A percentile compares a stretch with the other conserved stretches of the same genome.
Conservation (phyloP, 1,140 invertebrate genomes). For the Nixonia krombeini region DNA sequence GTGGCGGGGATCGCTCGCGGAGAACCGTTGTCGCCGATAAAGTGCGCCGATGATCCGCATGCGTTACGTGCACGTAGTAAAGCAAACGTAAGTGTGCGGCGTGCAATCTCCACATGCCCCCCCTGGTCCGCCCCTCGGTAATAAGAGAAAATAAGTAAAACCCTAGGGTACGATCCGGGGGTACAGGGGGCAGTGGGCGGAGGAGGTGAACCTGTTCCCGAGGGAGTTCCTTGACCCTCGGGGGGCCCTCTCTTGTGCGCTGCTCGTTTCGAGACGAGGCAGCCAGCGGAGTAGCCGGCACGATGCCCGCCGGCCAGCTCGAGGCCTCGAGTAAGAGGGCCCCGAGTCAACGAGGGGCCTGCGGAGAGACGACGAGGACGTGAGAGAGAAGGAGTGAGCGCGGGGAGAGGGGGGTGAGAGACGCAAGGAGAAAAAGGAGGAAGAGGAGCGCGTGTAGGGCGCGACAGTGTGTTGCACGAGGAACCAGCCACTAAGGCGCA, state of each 20-base stretch:
- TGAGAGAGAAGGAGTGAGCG: conserved; percentile 8
- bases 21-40: conserved; percentile 2
- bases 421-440: conserved; percentile 19
- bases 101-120: conserved; percentile 53
- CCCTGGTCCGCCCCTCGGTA: conserved; percentile 55
- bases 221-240: conserved; percentile 72
- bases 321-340: conserved; percentile 39
- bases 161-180: conserved; percentile 60
- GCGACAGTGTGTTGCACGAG: conserved; percentile 10
- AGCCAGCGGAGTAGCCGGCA: conserved; percentile 61
- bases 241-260: conserved; percentile 47
- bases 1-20: no score
- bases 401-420: conserved; percentile 30
- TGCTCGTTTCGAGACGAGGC: conserved; percentile 50
- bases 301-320: conserved; percentile 61
- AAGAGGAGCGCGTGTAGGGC: conserved; percentile 2
- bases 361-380: conserved; percentile 29
- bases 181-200: conserved; percentile 59
- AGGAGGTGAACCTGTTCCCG: conserved; percentile 71
- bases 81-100: conserved; percentile 21
- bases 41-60: conserved; percentile 15
- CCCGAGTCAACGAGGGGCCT: conserved; percentile 18
- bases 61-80: conserved; percentile 28
- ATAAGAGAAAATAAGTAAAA: conserved; percentile 67
- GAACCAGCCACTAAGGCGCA: conserved; percentile 47